Base-by-base conservation (phyloP, 37 sponge, comb jelly and placozoan genomes). In the Cladorhizidae sp. region DNA sequence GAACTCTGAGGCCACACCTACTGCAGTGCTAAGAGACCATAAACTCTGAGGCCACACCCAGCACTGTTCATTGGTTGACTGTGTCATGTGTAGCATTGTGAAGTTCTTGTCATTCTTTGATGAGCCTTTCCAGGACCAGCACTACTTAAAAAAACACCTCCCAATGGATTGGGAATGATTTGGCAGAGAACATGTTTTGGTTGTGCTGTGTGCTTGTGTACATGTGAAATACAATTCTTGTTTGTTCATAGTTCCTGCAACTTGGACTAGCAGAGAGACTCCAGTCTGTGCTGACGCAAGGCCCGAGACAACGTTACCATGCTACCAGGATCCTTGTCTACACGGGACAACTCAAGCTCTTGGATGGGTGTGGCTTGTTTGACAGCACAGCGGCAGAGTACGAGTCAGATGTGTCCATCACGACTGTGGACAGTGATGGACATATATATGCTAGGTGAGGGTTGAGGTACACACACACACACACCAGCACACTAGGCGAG, bases 261-360 rank as follows among this genome's bases (percentile, higher is more conserved):
- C 23, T 76, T 18, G 79, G 80, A 39, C 2, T 79, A 38, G 70
- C 67, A 15, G 74, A 81, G 39, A 81, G 78, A 73, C 40, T 91
- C 31, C 40, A 55, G 15, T 26, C 38, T 8, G 40, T 83, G 21
- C 74, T 91, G 11, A n/a, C 11, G 0, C 52, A 57, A 0, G 87
- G 91, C 1, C 83, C 83, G 51, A 65, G 75, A 20, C 75, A 72
- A 0, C 74, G 91, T 17, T 87, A 89, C 75, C 93, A 93, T 61
- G 86, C 87, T 2, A 51, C 83, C 50, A 64, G 89, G 35, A 63
- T 80, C 11, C 89, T 93, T 11, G 88, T 93, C 65, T 93, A 93
- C 57, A 18, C 86, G 20, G 93, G 93, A 0, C 73, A 92, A 40
- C 80, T 92, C 45, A 67, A 92, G 26, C 45, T 84, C 15, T n/a